phyloP scores from a whole-genome alignment of 2,888 invertebrate species.

The Eupithecia centaureata region DNA sequence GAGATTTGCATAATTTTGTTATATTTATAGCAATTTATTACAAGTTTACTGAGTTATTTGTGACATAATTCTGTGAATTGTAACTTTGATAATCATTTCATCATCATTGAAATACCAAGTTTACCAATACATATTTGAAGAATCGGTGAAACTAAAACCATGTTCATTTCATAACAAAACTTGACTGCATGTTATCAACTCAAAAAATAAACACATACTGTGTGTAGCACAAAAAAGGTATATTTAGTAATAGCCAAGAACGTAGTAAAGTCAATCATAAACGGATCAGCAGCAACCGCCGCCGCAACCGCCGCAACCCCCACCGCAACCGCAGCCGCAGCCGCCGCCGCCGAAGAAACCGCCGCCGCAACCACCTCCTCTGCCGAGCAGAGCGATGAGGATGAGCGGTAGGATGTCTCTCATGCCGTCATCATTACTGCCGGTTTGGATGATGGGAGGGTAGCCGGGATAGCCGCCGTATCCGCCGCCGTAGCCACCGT shows the following conservation, averaged over 20 bases:
- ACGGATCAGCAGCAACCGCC: slow-evolving; percentile 38
- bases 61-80: slow-evolving; percentile 8
- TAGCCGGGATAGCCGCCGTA: slow-evolving; percentile 38
- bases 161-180: neutral
- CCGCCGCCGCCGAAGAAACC: slow-evolving; percentile 35
- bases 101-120: slow-evolving; percentile 12
- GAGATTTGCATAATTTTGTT: slow-evolving; percentile 5
- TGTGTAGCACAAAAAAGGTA: neutral
- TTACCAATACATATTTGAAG: slow-evolving; percentile 1
- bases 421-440: slow-evolving; percentile 24
- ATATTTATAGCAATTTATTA: slow-evolving; percentile 32
- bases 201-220: neutral
- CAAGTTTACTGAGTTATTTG: slow-evolving; percentile 17
- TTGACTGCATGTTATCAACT: neutral
- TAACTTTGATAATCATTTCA: slow-evolving; percentile 11
- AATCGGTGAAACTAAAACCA: neutral
- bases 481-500: slow-evolving; percentile 23
- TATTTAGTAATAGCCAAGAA: slow-evolving; percentile 7
- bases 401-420: slow-evolving; percentile 36
- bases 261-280: neutral
- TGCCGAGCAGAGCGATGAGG: slow-evolving; percentile 34
- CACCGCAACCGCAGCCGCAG: slow-evolving; percentile 39
- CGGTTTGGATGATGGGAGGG: slow-evolving; percentile 32
- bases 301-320: slow-evolving; percentile 40
- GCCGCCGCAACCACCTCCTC: slow-evolving; percentile 38